A percentile compares a stretch with the other conserved stretches of the same genome.
Evolutionary conservation across 1,140 invertebrate genomes (phyloP).

Genomic region (Melipona quadrifasciata): DNA sequence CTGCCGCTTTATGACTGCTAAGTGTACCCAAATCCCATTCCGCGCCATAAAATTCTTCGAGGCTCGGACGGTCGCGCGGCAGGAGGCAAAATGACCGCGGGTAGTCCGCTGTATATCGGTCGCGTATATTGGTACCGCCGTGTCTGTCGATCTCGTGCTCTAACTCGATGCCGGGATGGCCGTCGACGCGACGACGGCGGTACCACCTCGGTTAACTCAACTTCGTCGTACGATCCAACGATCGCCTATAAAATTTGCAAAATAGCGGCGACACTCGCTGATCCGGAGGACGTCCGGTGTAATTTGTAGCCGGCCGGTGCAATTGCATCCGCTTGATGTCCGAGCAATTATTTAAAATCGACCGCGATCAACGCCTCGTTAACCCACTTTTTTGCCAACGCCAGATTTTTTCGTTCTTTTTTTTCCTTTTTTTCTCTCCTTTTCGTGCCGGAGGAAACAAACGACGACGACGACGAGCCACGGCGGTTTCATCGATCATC

Average conservation of each 20-base stretch:
- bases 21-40: constrained; percentile 78
- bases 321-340: constrained; percentile 15
- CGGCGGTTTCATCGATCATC: neutral
- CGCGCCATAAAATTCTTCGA: constrained; percentile 74
- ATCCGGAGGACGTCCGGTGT: neutral
- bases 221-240: neutral
- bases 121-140: neutral
- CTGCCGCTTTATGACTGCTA: constrained; percentile 76
- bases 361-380: constrained; percentile 50
- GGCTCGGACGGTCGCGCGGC: constrained; percentile 41
- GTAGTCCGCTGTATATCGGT: neutral
- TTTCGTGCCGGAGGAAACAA: too few relatives aligned
- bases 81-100: constrained; percentile 46
- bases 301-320: neutral
- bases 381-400: constrained; percentile 39
- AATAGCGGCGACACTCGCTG: neutral
- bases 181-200: neutral
- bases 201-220: too few relatives aligned
- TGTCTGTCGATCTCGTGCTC: neutral
- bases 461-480: neutral
- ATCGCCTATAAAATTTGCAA: neutral
- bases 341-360: constrained; percentile 43
- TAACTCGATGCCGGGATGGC: neutral
- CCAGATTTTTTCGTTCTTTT: constrained; percentile 13
- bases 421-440: too few relatives aligned